Conservation (phyloP, 2,888 invertebrate species). For the Apamea crenata region DNA sequence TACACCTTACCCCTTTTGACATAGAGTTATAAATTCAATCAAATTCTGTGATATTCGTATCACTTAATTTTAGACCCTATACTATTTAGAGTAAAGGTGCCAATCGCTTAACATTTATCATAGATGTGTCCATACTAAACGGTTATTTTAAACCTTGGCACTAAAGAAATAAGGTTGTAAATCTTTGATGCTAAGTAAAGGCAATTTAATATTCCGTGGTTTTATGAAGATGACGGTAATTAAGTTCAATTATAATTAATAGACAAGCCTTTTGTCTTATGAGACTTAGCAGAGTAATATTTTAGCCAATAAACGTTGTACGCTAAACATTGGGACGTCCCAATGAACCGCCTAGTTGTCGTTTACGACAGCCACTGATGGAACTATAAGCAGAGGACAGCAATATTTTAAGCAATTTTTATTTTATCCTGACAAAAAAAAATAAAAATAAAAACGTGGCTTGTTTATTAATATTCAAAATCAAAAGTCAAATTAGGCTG, state of each 20-base stretch:
- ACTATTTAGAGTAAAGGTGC: rapidly evolving
- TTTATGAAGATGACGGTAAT: constrained; percentile 34
- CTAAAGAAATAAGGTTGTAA: constrained; percentile 21
- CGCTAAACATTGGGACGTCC: background rate
- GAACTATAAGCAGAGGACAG: background rate
- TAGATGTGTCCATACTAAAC: background rate
- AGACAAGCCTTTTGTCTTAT: constrained; percentile 9
- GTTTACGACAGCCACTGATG: background rate
- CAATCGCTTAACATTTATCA: constrained; percentile 15
- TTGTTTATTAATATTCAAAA: too few relatives aligned
- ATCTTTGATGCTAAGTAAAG: background rate
- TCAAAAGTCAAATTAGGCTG: too few relatives aligned
- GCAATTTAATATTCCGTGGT: constrained; percentile 20
- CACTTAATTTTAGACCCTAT: constrained; percentile 10
- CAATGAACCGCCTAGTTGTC: too few relatives aligned
- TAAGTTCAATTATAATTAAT: constrained; percentile 29
- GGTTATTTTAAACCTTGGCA: constrained; percentile 3
- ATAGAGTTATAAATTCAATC: constrained; percentile 42
- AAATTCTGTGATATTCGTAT: background rate
- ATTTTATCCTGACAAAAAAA: too few relatives aligned
- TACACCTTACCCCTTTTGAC: constrained; percentile 20
- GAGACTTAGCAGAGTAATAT: background rate
- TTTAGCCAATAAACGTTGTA: background rate
- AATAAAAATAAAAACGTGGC: too few relatives aligned
- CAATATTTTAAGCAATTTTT: too few relatives aligned